Conservation (phyloP, 1,140 invertebrate genomes). For the Caenorhabditis brenneri region DNA sequence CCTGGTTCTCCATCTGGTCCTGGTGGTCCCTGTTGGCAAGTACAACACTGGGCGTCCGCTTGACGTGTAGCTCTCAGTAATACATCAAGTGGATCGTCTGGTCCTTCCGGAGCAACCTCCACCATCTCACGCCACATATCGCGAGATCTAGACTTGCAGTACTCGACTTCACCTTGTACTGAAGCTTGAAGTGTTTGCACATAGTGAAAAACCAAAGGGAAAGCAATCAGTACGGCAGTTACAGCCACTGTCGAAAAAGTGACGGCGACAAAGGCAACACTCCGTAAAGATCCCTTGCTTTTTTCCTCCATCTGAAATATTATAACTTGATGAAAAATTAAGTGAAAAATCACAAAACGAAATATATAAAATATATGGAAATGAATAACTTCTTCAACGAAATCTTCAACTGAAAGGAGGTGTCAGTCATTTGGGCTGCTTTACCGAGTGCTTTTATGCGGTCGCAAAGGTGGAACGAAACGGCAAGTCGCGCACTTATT, state of each 20-base stretch:
- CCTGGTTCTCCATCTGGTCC: constrained; percentile 64
- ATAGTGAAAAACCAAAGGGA: constrained; percentile 70
- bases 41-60: constrained; percentile 67
- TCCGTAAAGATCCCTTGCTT: constrained; percentile 60
- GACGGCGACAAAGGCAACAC: constrained; percentile 68
- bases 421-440: neutral
- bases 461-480: constrained; percentile 49
- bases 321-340: neutral
- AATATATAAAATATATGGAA: neutral
- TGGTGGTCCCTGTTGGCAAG: constrained; percentile 70
- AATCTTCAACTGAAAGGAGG: neutral
- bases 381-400: neutral
- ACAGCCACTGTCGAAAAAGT: constrained; percentile 71
- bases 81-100: constrained; percentile 56
- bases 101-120: constrained; percentile 61
- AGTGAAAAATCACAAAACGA: neutral
- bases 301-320: constrained; percentile 54
- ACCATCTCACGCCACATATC: constrained; percentile 71
- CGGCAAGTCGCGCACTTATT: constrained; percentile 38
- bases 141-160: constrained; percentile 66
- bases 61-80: constrained; percentile 64
- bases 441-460: constrained; percentile 40
- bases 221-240: constrained; percentile 69
- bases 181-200: constrained; percentile 69
- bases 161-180: constrained; percentile 70